These are phyloP conservation scores for Drosophila mimetica DNA, from an alignment of 2,888 invertebrate genomes.

Conservation along the genomic window DNA sequence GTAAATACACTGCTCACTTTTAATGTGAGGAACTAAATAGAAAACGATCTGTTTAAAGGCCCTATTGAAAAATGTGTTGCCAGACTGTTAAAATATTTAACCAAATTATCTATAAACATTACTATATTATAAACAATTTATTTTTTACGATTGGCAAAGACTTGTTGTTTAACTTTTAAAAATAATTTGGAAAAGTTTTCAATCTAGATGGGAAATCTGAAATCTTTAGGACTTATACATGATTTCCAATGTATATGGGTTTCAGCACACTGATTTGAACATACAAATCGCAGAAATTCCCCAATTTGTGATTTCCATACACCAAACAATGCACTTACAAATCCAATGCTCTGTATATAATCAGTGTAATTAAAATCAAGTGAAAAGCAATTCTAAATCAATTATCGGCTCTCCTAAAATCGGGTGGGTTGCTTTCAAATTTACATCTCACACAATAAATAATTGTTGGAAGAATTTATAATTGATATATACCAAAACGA, in stretches of 20 bases:
- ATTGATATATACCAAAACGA: neutral
- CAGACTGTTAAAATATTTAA: no score
- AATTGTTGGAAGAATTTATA: conserved; percentile 1
- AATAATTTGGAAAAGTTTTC: no score
- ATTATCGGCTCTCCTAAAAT: neutral
- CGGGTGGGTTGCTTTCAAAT: neutral
- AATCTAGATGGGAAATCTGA: no score
- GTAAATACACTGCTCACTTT: neutral
- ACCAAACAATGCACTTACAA: neutral
- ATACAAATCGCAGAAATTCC: no score
- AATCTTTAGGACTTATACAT: no score
- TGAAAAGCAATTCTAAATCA: conserved; percentile 1
- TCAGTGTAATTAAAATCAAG: neutral
- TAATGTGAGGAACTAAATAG: neutral
- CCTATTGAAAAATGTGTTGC: no score
- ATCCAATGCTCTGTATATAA: neutral
- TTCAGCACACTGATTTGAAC: no score
- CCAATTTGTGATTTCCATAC: neutral
- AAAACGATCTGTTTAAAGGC: neutral
- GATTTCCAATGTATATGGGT: no score
- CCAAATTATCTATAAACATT: neutral
- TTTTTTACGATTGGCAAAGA: no score
- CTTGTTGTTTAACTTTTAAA: no score
- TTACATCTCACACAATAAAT: conserved; percentile 2
- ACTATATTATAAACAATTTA: neutral